phyloP scores from a whole-genome alignment of 2,113 vertebrate genomes.

The Tachysurus fulvidraco region DNA sequence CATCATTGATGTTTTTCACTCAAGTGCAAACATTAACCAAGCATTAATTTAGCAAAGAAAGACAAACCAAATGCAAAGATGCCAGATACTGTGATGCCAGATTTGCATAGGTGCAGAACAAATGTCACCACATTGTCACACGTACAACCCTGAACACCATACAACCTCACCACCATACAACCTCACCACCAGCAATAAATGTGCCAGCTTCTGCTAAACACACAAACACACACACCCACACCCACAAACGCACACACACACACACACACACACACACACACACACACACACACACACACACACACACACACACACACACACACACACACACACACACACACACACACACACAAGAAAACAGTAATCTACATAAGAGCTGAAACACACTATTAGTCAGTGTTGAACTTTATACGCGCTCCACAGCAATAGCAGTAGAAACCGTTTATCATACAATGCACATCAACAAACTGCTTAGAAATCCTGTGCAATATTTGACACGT shows the following conservation, averaged over 20 bases:
- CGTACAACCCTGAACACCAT: too few relatives aligned
- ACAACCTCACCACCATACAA: constrained; percentile 28
- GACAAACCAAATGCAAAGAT: not conserved
- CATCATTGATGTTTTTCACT: not conserved
- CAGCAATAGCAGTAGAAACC: not conserved
- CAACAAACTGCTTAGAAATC: not conserved
- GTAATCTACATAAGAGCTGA: not conserved
- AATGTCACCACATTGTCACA: constrained; percentile 23
- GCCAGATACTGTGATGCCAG: not conserved
- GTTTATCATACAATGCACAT: constrained; percentile 7
- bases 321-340: too few relatives aligned
- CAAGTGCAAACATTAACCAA: not conserved
- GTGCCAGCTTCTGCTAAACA: constrained; percentile 22
- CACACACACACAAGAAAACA: not conserved
- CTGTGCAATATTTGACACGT: not conserved
- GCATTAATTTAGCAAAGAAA: not conserved
- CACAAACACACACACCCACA: constrained; percentile 30
- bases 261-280: constrained; percentile 46
- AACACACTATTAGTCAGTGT: constrained; percentile 1
- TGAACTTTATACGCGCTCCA: not conserved
- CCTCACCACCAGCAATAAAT: constrained; percentile 34
- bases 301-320: too few relatives aligned
- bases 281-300: not conserved
- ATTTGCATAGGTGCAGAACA: not conserved
- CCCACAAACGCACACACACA: constrained; percentile 35